A percentile compares a stretch with the other conserved stretches of the same genome.
phyloP scores from a whole-genome alignment of 1,140 invertebrate genomes.

The Trichonephila clavata region DNA sequence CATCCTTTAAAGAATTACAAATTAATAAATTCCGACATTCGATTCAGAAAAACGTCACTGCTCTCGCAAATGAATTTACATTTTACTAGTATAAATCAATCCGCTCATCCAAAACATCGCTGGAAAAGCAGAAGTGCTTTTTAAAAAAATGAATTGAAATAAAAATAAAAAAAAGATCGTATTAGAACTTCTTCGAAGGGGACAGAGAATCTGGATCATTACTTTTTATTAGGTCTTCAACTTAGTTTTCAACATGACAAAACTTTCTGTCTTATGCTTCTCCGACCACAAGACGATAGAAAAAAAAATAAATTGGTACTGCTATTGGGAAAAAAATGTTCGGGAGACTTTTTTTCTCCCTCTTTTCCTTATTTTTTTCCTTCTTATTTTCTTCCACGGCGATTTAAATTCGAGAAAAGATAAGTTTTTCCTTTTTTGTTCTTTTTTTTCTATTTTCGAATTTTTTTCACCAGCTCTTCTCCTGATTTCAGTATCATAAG shows the following conservation, averaged over 20 bases:
- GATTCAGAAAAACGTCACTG: not conserved
- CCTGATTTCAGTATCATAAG: conserved; percentile 50
- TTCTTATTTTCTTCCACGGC: conserved; percentile 40
- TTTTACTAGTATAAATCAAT: conserved; percentile 16
- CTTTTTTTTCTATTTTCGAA: not conserved
- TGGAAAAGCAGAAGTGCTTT: not conserved
- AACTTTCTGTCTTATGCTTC: conserved; percentile 63
- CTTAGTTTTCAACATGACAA: conserved; percentile 68
- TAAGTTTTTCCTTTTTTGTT: conserved; percentile 43
- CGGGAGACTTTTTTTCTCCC: not conserved
- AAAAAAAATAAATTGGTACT: conserved; percentile 44
- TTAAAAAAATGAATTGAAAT: not conserved
- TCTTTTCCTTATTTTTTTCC: conserved; percentile 33
- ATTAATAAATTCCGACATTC: conserved; percentile 37
- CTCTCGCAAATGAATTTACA: conserved; percentile 41
- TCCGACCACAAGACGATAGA: conserved; percentile 57
- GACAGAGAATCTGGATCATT: conserved; percentile 34
- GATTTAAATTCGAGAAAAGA: conserved; percentile 65
- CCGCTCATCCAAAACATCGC: conserved; percentile 14
- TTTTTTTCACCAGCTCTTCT: not conserved
- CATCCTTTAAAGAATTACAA: not conserved
- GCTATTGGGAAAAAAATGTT: conserved; percentile 37
- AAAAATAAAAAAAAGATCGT: conserved; percentile 27
- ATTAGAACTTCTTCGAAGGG: not conserved
- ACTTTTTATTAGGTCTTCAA: conserved; percentile 63